Percentiles rank a stretch among this genome's conserved stretches.
These are phyloP conservation scores for Sebastes elongatus DNA, from an alignment of 2,797 vertebrate species.

Conservation along the genomic window DNA sequence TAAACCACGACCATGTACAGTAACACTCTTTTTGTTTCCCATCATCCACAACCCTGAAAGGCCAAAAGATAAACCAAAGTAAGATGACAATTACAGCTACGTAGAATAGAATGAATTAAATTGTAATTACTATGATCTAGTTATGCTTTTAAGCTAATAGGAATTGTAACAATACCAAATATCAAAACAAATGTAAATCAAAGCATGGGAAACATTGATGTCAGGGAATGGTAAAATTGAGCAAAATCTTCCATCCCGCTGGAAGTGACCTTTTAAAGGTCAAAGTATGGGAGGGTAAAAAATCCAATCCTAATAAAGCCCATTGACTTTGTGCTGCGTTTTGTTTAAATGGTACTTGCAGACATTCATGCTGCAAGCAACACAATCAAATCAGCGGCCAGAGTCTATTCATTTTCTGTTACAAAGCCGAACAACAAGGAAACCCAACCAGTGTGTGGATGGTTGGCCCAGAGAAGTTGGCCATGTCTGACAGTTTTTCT, in stretches of 20 bases:
- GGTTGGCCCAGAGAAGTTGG: neutral
- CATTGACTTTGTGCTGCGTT: conserved; percentile 33
- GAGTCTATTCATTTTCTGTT: neutral
- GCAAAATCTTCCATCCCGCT: conserved; percentile 23
- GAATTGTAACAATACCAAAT: neutral
- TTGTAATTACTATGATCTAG: neutral
- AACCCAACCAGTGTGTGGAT: conserved; percentile 1
- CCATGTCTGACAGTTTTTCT: neutral
- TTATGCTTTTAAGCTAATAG: neutral
- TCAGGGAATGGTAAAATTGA: conserved; percentile 18
- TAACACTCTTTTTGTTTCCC: neutral
- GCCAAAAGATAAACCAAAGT: neutral
- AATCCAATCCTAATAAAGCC: conserved; percentile 22
- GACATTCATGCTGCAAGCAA: conserved; percentile 17
- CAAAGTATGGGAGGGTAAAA: conserved; percentile 22
- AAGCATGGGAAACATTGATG: conserved; percentile 16
- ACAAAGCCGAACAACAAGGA: conserved; percentile 13
- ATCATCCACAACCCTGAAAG: neutral
- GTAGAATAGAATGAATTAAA: neutral
- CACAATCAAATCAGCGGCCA: neutral
- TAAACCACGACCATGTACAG: accelerated
- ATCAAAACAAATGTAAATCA: conserved; percentile 12
- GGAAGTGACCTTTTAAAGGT: conserved; percentile 55
- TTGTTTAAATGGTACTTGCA: conserved; percentile 26
- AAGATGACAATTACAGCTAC: neutral